Base-by-base conservation (phyloP, 2,113 vertebrate genomes). In the Paracanthobrama guichenoti region DNA sequence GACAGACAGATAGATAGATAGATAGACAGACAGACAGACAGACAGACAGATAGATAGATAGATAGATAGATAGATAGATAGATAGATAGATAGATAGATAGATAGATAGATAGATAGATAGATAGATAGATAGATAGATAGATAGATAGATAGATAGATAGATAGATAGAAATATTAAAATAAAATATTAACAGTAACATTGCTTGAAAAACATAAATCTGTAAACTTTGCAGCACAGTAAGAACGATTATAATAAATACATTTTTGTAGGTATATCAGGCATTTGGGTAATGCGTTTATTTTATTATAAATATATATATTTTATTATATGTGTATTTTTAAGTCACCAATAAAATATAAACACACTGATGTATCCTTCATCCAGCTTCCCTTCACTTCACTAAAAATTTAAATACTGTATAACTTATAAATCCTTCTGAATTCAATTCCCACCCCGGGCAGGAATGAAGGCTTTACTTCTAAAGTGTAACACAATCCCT, bases 401-500 rank as follows among this genome's bases (percentile, higher is more conserved):
- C 28, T 44, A 35, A 55, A 80, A 67, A 46, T 73, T 9, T 80
- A 81, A 76, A 75, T 66, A 35, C 10, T 20, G 4, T 13, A 62
- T 42, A 81, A 77, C 55, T n/a, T 42, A 69, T 75, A 59, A 85
- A 85, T 39, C 50, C 13, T 69, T 46, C 72, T 81, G 42, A 86
- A 64, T 72, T 80, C 67, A 66, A 75, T 66, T 44, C 73, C 64
- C 86, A 74, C 82, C 55, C 67, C 4, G 48, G 55, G 69, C 2
- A 53, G 75, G 74, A 79, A 64, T 62, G 64, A 8, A 57, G 13
- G 64, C 57, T 50, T 44, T 57, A 59, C 53, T 82, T 74, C 80
- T 55, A 85, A 10, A 82, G 60, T 42, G 85, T 89, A 87, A 87
- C 57, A 84, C 73, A 72, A 86, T 82, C 69, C 11, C 73, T 84